Percentiles rank a stretch among this genome's conserved stretches.
Conservation (phyloP, 2,113 vertebrate species). For the Esox niger region DNA sequence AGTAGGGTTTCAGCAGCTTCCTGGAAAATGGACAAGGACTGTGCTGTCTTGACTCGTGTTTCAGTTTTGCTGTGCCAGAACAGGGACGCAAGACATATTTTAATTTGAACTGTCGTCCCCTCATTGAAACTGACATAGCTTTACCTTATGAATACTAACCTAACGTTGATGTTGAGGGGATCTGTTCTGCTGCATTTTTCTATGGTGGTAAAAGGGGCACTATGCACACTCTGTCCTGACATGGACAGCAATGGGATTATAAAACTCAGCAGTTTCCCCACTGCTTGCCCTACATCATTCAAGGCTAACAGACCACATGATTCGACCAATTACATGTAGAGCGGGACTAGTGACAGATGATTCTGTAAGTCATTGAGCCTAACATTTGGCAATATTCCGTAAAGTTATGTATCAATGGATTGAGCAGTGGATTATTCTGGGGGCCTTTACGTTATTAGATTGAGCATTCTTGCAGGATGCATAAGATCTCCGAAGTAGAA, state of each 20-base stretch:
- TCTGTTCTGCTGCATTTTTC: conserved; percentile 11
- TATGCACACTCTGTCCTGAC: conserved; percentile 11
- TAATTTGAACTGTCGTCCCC: too few species aligned
- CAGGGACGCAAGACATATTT: too few species aligned
- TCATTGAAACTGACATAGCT: too few species aligned
- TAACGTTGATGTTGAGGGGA: too few species aligned
- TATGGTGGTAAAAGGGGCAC: background rate
- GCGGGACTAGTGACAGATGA: conserved; percentile 9
- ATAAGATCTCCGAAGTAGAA: too few species aligned
- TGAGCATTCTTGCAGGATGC: background rate
- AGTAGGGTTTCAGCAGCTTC: too few species aligned
- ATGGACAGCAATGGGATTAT: conserved; percentile 34
- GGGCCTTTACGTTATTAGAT: conserved; percentile 7
- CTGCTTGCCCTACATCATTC: conserved; percentile 12
- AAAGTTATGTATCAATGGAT: background rate
- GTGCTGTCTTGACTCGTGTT: too few species aligned
- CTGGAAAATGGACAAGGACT: too few species aligned
- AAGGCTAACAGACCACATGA: conserved; percentile 39
- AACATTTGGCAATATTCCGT: background rate
- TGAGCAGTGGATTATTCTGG: background rate
- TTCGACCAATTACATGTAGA: conserved; percentile 29
- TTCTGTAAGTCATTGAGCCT: conserved; percentile 19
- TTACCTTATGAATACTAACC: too few species aligned
- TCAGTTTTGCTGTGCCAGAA: too few species aligned
- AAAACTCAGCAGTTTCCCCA: conserved; percentile 21